phyloP scores from a whole-genome alignment of 1,140 invertebrate species.

The Leptinotarsa defecta region DNA sequence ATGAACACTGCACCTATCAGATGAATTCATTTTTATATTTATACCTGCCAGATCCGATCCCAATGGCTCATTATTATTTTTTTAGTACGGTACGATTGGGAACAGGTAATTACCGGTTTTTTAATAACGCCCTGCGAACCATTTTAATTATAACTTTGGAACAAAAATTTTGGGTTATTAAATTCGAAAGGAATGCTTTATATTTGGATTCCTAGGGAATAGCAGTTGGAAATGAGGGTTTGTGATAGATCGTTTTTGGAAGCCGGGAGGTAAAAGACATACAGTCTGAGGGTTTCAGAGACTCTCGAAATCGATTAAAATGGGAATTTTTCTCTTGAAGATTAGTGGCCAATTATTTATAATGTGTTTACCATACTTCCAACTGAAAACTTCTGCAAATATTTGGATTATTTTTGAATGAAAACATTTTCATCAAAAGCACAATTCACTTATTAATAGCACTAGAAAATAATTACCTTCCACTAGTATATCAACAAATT shows the following conservation, averaged over 20 bases:
- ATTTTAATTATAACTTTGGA: slow-evolving; percentile 36
- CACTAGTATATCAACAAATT: not conserved
- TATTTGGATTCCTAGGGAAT: too few relatives aligned
- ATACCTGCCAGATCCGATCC: slow-evolving; percentile 36
- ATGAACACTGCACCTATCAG: slow-evolving; percentile 16
- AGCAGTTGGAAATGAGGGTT: not conserved
- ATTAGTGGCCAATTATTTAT: too few relatives aligned
- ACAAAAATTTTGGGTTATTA: not conserved
- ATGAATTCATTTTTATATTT: slow-evolving; percentile 35
- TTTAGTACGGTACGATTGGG: slow-evolving; percentile 34
- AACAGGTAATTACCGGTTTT: slow-evolving; percentile 37
- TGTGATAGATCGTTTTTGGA: not conserved
- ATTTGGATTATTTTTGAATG: not conserved
- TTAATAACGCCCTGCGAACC: slow-evolving; percentile 31
- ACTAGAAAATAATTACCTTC: too few relatives aligned
- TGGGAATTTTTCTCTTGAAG: not conserved
- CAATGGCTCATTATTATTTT: slow-evolving; percentile 37
- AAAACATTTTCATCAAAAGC: too few relatives aligned
- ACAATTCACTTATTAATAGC: too few relatives aligned
- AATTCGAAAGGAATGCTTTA: not conserved
- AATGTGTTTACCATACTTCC: too few relatives aligned
- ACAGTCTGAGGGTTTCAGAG: not conserved
- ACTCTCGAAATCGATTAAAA: not conserved
- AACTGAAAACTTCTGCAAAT: not conserved
- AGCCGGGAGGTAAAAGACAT: not conserved